Percentiles rank a stretch among this genome's conserved stretches.
Conservation (phyloP, 2,797 vertebrate species). For the Sebastolobus altivelis region DNA sequence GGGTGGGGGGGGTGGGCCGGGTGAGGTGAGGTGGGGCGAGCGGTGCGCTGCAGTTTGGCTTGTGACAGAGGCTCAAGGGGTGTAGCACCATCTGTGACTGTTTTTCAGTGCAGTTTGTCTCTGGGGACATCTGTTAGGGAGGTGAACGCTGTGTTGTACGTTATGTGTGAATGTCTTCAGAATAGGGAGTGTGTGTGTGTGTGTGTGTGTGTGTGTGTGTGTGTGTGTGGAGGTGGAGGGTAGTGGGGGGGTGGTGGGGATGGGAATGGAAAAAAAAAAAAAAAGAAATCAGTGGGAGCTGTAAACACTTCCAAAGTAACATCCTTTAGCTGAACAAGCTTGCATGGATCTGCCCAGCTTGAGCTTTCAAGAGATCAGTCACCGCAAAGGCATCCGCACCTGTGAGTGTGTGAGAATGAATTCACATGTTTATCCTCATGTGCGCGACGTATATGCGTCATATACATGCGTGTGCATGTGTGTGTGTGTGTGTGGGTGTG, state of each 20-base stretch:
- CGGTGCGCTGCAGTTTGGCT: slow-evolving; percentile 49
- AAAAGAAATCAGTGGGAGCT: slow-evolving; percentile 13
- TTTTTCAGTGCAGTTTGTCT: slow-evolving; percentile 72
- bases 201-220: slow-evolving; percentile 4
- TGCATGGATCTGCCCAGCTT: slow-evolving; percentile 75
- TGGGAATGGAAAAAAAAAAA: not conserved
- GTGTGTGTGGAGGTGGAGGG: not conserved
- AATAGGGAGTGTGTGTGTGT: slow-evolving; percentile 39
- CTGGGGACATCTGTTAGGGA: slow-evolving; percentile 68
- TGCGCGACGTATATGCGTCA: slow-evolving; percentile 28
- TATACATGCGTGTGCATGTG: slow-evolving; percentile 27
- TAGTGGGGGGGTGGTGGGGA: not conserved
- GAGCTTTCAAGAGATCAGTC: slow-evolving; percentile 70
- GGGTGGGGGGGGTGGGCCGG: slow-evolving; percentile 53
- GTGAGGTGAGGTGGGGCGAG: slow-evolving; percentile 6
- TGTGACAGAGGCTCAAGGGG: slow-evolving; percentile 73
- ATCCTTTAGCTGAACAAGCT: slow-evolving; percentile 60
- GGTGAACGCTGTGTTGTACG: slow-evolving; percentile 54
- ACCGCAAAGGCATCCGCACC: slow-evolving; percentile 79
- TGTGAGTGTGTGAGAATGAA: slow-evolving; percentile 57
- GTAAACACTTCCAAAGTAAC: slow-evolving; percentile 67
- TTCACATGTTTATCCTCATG: slow-evolving; percentile 42
- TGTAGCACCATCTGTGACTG: slow-evolving; percentile 79
- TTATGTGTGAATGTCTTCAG: slow-evolving; percentile 54
- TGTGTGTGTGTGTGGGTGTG: not conserved